phyloP scores from a whole-genome alignment of 2,113 vertebrate genomes.

The Prolemur simus region DNA sequence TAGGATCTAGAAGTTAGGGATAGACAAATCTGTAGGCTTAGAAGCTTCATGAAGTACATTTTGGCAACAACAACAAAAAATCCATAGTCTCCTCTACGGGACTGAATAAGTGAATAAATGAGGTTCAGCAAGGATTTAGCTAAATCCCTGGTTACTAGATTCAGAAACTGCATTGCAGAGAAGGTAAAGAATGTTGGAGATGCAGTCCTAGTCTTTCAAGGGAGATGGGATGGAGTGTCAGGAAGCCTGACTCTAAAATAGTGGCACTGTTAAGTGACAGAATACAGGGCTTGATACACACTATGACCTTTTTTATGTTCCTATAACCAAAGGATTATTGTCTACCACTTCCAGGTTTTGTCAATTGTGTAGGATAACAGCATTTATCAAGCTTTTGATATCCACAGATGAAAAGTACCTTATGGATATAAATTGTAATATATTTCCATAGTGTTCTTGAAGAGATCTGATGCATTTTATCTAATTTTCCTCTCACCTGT shows the following conservation, averaged over 20 bases:
- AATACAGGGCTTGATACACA: background rate
- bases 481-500: slow-evolving; percentile 25
- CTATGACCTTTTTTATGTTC: background rate
- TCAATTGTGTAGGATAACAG: background rate
- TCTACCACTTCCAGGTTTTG: background rate
- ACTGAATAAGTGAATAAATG: background rate
- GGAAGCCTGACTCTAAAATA: background rate
- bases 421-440: background rate
- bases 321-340: slow-evolving; percentile 7
- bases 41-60: background rate
- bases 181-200: background rate
- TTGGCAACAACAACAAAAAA: background rate
- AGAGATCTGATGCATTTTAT: background rate
- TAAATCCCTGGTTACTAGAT: background rate
- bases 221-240: background rate
- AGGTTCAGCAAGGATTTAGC: background rate
- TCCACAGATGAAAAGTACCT: background rate
- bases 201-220: background rate
- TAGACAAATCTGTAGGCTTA: background rate
- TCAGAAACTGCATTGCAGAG: background rate
- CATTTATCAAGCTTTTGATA: slow-evolving; percentile 27
- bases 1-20: background rate
- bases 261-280: background rate
- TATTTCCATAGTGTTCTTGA: background rate
- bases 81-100: background rate